Base-by-base conservation (phyloP, 2,113 vertebrate species). In the Asarcornis scutulata region DNA sequence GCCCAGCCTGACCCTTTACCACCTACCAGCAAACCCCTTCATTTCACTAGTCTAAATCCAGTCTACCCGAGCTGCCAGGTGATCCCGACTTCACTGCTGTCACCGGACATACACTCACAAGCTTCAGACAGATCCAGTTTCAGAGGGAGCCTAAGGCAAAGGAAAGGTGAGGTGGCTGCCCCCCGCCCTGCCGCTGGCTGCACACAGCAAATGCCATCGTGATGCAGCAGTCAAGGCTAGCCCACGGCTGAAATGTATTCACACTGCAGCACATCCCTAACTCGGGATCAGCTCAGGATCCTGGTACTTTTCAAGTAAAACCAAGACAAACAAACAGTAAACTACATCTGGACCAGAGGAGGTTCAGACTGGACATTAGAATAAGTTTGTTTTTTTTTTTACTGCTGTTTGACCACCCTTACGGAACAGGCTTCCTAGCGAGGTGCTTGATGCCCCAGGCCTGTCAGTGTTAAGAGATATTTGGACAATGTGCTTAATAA, bases 251-350 rank as follows among this genome's bases (percentile, higher is more conserved):
- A 69, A 84, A 60, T 1, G 5, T 3, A 27, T 17, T 76, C 67
- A 34, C 5, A 42, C 23, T 0, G 0, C 77, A 83, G 73, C 6
- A 27, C 0, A 44, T 1, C 2, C 6, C 2, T 10, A 78, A 56
- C 69, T 31, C 17, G 10, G 38, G 38, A 38, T 38, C 60, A 17
- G 48, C 44, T 76, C 14, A 50, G n/a, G 18, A 79, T 17, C 58
- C n/a, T 42, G 31, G 53, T 5, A 7, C 31, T 52, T 46, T 14
- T 23, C 42, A 44, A 44, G 42, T 44, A 56, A 56, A 55, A 55
- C 8, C 52, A 13, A 53, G 27, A 29, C 52, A 21, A 64, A 66
- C 83, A 69, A 71, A 44, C 20, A 48, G 20, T 5, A 7, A 48
- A 48, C 46, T 11, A 56, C 2, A 29, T 56, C 27, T 31, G 53